Evolutionary conservation across 2,888 invertebrate genomes (phyloP), one percentile per base, ranked within the genome.

Genomic region (Hyposoter dolosus): DNA sequence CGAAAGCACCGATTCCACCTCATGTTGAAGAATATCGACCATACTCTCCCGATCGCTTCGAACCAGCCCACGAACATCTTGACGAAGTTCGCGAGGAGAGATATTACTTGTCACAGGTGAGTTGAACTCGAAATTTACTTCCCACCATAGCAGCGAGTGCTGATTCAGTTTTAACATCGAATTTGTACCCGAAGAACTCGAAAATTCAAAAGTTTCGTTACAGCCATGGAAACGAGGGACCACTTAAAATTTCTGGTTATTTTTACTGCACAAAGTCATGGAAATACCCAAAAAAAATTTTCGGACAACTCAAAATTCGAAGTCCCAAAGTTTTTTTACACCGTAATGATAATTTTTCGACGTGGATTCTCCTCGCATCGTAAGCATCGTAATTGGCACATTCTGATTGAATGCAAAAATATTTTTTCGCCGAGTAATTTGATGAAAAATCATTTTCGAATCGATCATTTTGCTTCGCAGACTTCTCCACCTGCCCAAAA

Each of bases 81-180:
- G 94, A 94, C 35, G 94, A 94, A 83, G 89, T 93, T 66, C 93
- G 94, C 88, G 93, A 93, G 83, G 94, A 94, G 87, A 90, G 92
- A 84, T 90, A 88, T 83, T 92, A 91, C 88, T 89, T 94, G 82
- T 93, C 93, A 71, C 94, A 94, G 94, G 94, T 94, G 91, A 80
- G 19, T 68, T 40, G 4, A 68, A 28, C 10, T 0, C 28, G 12
- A 15, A 28, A 28, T 15, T 12, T 5, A 3, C 1, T 60, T 15
- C 60, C 12, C 28, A 19, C 19, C 6, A 7, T 53, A 1, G 40
- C 7, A 53, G 19, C 50, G 9, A 19, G 50, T 53, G 3, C 47
- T 50, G 0, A 50, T 50, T n/a, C 3, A 47, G 47, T 47, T 47
- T 47, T 17, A 5, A 17, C 47, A 0, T 17, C 7, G 15, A 3